Evolutionary conservation across 2,113 vertebrate genomes (phyloP).

Genomic region (Clinocottus analis): DNA sequence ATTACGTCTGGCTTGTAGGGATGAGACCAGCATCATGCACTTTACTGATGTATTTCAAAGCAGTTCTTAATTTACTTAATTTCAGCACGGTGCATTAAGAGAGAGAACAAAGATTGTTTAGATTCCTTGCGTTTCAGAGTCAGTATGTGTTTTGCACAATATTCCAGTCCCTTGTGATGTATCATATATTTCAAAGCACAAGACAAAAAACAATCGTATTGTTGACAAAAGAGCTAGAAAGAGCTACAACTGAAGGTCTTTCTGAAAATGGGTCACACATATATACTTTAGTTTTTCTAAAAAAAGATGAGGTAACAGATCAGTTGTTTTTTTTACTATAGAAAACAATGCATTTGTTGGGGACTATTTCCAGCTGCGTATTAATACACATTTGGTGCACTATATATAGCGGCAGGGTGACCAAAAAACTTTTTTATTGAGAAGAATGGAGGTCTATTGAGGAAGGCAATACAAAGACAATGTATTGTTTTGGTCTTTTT

Average conservation of each 20-base stretch:
- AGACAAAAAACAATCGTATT: not conserved
- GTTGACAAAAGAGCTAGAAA: not conserved
- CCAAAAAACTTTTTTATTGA: not conserved
- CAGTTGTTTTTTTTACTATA: not conserved
- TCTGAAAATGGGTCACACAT: not conserved
- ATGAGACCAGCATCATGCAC: constrained; percentile 43
- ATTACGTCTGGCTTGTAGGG: constrained; percentile 35
- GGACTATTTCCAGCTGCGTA: not conserved
- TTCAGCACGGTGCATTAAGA: constrained; percentile 29
- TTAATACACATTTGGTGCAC: too few relatives aligned
- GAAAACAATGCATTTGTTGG: not conserved
- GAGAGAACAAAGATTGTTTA: constrained; percentile 12
- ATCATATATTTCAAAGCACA: not conserved
- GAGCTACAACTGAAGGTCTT: not conserved
- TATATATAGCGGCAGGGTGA: too few relatives aligned
- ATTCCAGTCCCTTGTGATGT: not conserved
- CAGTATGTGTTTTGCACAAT: not conserved
- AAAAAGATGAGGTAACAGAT: not conserved
- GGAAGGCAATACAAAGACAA: not conserved
- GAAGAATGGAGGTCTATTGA: not conserved
- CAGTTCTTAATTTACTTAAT: constrained; percentile 52
- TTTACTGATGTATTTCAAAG: constrained; percentile 53
- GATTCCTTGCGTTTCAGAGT: constrained; percentile 15
- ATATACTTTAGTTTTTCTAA: not conserved
- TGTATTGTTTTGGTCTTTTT: not conserved